Conservation (phyloP, 2,888 invertebrate genomes). For the Ichneumoninae sp. region DNA sequence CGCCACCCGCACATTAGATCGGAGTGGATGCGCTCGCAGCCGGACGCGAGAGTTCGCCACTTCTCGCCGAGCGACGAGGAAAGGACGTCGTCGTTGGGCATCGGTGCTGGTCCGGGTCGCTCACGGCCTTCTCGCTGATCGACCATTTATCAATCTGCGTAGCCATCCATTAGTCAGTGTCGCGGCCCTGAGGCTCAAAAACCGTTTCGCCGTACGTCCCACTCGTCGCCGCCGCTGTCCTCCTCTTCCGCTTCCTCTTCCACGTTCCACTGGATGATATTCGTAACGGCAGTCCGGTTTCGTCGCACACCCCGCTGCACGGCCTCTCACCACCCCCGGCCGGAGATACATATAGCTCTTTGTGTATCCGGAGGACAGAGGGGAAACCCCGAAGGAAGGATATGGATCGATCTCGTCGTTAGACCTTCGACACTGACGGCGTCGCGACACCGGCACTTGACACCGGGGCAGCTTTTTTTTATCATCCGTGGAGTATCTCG, state of each 20-base stretch:
- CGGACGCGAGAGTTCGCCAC: slow-evolving; percentile 35
- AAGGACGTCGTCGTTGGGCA: slow-evolving; percentile 60
- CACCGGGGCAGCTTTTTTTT: slow-evolving; percentile 43
- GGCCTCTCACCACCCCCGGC: background rate
- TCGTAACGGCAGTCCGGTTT: slow-evolving; percentile 43
- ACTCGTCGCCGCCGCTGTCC: slow-evolving; percentile 34
- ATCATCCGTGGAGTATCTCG: slow-evolving; percentile 35
- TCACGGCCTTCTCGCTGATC: slow-evolving; percentile 59
- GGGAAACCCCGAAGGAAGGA: slow-evolving; percentile 51
- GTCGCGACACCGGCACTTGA: slow-evolving; percentile 55
- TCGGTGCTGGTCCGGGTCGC: slow-evolving; percentile 49
- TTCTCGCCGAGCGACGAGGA: slow-evolving; percentile 39
- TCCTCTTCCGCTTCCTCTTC: slow-evolving; percentile 22
- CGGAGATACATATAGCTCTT: slow-evolving; percentile 10
- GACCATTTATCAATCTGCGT: slow-evolving; percentile 77
- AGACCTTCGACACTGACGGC: slow-evolving; percentile 58
- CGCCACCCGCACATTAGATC: slow-evolving; percentile 29
- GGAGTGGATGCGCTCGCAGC: slow-evolving; percentile 8
- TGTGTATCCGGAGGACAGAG: slow-evolving; percentile 29
- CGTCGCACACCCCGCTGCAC: slow-evolving; percentile 36
- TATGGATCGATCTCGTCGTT: slow-evolving; percentile 62
- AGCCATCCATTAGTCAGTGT: slow-evolving; percentile 79
- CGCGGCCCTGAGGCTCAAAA: slow-evolving; percentile 74
- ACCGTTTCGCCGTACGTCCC: slow-evolving; percentile 68
- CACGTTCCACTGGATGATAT: slow-evolving; percentile 40